Base-by-base conservation (phyloP, 30 jellyfish, hydroid and myxozoan genomes). In the Chironex yamaguchii region DNA sequence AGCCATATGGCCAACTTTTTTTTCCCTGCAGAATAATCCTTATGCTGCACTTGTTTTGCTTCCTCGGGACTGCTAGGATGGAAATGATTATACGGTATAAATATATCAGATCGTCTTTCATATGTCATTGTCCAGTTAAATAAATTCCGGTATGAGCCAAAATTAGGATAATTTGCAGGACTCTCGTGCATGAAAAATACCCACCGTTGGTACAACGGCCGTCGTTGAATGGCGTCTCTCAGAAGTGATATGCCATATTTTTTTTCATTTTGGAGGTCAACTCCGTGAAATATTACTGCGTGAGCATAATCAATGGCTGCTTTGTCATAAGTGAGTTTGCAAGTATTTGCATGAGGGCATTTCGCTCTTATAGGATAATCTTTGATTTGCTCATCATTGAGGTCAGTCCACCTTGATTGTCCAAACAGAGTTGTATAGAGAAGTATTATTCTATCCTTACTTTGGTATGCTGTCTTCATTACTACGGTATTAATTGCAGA, bases 91-190 rank as follows among this genome's bases (percentile, higher is more conserved):
- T 91, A 91, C 22, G 97, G 96, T 31, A 77, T 54, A 34, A 87
- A 86, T 0, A 94, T 63, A 48, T 89, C 95, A 0, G 99, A 94
- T 52, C 65, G 51, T 34, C 92, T 88, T 27, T 87, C 71, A 52
- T 79, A 94, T 1, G 97, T 82, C 62, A 91, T 90, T 2, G 99
- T 94, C 99, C 96, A 83, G 66, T 94, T 94, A 70, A 94, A 94
- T 9, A 88, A 42, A 4, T 92, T 91, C 66, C 82, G 89, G 52
- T 79, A 94, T 0, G 73, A 71, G 34, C 76, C 35, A 2, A 70
- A 13, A 12, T 42, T 24, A 0, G 24, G n/a, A 49, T 42, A 67
- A 13, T 73, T 22, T 30, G 25, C 49, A 11, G 99, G 99, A 26
- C 89, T 82, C 53, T 94, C 97, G 67, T 94, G 99, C 71, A 91